Evolutionary conservation across 2,888 invertebrate species (phyloP), one percentile per base, ranked within the genome.

Genomic region (Clepsis dumicolana): DNA sequence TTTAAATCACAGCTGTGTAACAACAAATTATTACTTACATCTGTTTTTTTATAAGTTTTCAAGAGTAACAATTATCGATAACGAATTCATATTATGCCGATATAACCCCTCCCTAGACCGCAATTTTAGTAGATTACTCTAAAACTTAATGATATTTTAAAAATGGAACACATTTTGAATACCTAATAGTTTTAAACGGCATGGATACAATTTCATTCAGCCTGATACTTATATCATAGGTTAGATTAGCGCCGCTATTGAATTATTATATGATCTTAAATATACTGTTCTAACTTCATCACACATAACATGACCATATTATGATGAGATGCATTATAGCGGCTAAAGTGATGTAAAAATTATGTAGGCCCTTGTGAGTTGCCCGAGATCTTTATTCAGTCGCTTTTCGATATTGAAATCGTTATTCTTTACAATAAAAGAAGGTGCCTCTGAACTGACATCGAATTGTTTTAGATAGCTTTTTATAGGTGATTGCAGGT

Each of bases 361-460:
- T 76, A 73, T 53, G 64, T 74, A 72, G 72, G 82, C 84, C 83
- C 80, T 81, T 80, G 68, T 73, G 70, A 70, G 82, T n/a, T n/a
- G n/a, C 82, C 84, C 73, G 87, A 87, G 87, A 87, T 87, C 87
- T 78, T 75, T 74, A 70, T 44, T 85, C 87, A 81, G 80, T 81
- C 79, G 75, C 41, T 32, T 59, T 48, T 64, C 60, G 60, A 69
- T 68, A 63, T 68, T 52, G 3, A 44, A 53, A 53, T 52, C 32
- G 41, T 68, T 63, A 29, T 52, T 52, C n/a, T 41, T 41, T 41
- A 27, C 4, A 16, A 16, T 41, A 10, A 56, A 4, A 29, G 27
- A 54, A 29, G 48, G 10, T 21, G 8, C 21, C 48, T 21, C 1
- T 48, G 10, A 21, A 2, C 21, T 48, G 21, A 48, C 48, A 48